Percentiles rank a stretch among this genome's conserved stretches.
Conservation (phyloP, 2,888 invertebrate species). For the Suillia variegata region DNA sequence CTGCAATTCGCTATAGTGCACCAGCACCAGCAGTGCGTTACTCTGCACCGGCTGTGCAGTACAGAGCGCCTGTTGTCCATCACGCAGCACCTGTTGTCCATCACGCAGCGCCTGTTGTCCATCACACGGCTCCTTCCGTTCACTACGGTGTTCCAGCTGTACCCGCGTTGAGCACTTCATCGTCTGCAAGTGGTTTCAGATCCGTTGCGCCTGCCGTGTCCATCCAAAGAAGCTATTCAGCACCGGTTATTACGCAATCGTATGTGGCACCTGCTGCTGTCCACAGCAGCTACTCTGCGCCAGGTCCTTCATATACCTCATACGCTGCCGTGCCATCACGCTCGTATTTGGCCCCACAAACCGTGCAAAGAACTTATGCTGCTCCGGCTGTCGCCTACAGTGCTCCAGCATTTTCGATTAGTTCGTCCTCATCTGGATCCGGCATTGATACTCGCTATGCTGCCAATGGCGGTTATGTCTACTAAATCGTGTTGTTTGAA, state of each 20-base stretch:
- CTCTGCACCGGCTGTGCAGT: neutral
- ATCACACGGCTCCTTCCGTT: neutral
- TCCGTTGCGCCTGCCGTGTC: slow-evolving; percentile 25
- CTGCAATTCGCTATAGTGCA: slow-evolving; percentile 13
- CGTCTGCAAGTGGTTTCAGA: neutral
- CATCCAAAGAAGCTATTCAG: slow-evolving; percentile 36
- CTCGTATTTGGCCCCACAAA: slow-evolving; percentile 32
- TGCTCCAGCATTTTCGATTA: slow-evolving; percentile 13
- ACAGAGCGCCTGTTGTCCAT: neutral
- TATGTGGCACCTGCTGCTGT: no score
- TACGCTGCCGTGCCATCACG: slow-evolving; percentile 35
- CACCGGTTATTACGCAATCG: slow-evolving; percentile 24
- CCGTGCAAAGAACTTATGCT: slow-evolving; percentile 3
- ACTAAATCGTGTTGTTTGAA: no score
- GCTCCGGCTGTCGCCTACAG: neutral
- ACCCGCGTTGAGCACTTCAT: slow-evolving; percentile 9
- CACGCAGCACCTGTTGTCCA: neutral
- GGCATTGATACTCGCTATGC: slow-evolving; percentile 47
- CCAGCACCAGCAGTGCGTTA: neutral
- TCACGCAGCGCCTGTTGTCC: neutral
- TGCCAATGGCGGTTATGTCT: slow-evolving; percentile 49
- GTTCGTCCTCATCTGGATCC: slow-evolving; percentile 21
- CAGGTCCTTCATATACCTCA: slow-evolving; percentile 24
- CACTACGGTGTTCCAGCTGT: slow-evolving; percentile 22
- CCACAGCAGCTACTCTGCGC: no score